Base-by-base conservation (phyloP, 1,140 invertebrate species). In the Penaeus japonicus region DNA sequence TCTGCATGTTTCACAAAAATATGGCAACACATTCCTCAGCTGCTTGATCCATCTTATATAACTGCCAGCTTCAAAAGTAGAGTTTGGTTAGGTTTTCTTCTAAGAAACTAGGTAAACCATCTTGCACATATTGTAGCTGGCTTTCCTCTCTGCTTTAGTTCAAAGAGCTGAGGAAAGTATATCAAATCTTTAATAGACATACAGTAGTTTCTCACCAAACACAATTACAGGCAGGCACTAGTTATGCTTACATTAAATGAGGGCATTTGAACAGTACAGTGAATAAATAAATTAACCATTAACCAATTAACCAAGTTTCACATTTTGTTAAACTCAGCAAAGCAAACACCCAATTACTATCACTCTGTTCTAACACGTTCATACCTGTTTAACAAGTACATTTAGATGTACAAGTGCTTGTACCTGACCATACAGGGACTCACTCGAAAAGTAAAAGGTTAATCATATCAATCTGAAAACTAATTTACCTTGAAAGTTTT, bases 191-290 rank as follows among this genome's bases (percentile, higher is more conserved):
- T 83, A 32, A 65, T 65, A 39, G 83, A 62, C 83, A 77, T 77
- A 77, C 62, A 77, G 83, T 47, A 35, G 35, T 30, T 75, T 83
- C 87, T 88, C 70, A 77, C 87, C 86, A 80, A 88, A 88, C 47
- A 88, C 87, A 88, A 70, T 83, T 82, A 75, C 83, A 88, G 87
- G 87, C 87, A 88, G 87, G 87, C 87, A 88, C 87, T 88, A 88
- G 65, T 87, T 83, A 88, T 88, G 87, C 87, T 88, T 83, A 88
- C 81, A 88, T 87, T 87, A 87, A 87, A 87, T 80, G 85, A 87
- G 85, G 85, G 59, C 57, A 87, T 79, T 70, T 78, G 55, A 87
- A 24, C 70, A 84, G 81, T 62, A 83, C 80, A 79, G 87, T 70
- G 27, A 73, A 77, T 88, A 77, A 88, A 70, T 35, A 88, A 79